Conservation (phyloP, 2,113 vertebrate genomes). For the Perca schrenkii region DNA sequence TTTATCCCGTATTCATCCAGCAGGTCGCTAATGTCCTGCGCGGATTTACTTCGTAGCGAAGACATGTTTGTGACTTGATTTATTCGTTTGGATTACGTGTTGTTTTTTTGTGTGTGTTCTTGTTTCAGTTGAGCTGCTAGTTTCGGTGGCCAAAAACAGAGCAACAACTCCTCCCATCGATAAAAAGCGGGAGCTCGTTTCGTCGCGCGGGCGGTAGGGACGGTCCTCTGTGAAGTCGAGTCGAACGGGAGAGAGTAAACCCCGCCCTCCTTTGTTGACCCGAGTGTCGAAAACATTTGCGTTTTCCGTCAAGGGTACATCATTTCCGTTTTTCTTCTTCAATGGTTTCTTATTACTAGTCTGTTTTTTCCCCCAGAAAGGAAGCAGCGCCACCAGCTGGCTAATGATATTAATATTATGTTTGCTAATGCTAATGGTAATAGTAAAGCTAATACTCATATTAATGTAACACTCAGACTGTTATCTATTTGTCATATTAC, state of each 20-base stretch:
- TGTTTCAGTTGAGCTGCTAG: background rate
- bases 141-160: constrained; percentile 23
- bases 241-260: background rate
- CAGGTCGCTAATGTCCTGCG: constrained; percentile 72
- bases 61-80: constrained; percentile 35
- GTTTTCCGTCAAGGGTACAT: fast-evolving
- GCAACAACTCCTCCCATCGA: constrained; percentile 39
- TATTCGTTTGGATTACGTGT: background rate
- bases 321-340: constrained; percentile 46
- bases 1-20: constrained; percentile 83
- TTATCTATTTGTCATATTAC: too few species aligned
- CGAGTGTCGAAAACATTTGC: background rate
- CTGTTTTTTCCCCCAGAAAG: fast-evolving
- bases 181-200: constrained; percentile 20
- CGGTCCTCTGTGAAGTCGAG: background rate
- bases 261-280: constrained; percentile 35
- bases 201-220: background rate
- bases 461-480: too few species aligned
- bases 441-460: too few species aligned
- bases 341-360: background rate
- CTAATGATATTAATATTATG: background rate
- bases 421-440: too few species aligned
- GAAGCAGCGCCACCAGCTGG: constrained; percentile 36
- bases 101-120: background rate
- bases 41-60: constrained; percentile 62